Evolutionary conservation across 1,140 invertebrate species (phyloP).

Genomic region (Ericerus pela): DNA sequence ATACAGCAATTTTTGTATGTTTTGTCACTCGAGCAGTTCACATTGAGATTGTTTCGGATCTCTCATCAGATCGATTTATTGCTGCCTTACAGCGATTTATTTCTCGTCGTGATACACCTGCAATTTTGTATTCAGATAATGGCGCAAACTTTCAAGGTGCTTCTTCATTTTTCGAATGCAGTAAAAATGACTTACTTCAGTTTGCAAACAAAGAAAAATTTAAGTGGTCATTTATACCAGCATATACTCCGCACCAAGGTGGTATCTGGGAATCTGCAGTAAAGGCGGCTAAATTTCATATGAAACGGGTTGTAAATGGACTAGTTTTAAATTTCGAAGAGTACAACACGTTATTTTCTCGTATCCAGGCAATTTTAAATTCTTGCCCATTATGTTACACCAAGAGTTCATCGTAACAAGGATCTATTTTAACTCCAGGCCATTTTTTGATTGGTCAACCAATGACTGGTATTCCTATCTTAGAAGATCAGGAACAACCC

Average conservation of each 20-base stretch:
- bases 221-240: constrained; percentile 1
- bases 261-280: constrained; percentile 26
- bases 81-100: constrained; percentile 30
- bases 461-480: constrained; percentile 6
- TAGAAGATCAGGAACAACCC: not conserved
- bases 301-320: constrained; percentile 18
- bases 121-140: constrained; percentile 27
- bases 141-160: constrained; percentile 20
- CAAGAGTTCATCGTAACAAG: constrained; percentile 16
- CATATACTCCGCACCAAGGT: not conserved
- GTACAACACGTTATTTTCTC: constrained; percentile 24
- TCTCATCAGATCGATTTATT: constrained; percentile 30
- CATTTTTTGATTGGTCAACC: constrained; percentile 24
- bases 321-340: constrained; percentile 25
- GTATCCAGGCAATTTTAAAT: constrained; percentile 27
- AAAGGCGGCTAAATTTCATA: constrained; percentile 19
- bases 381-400: constrained; percentile 22
- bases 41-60: constrained; percentile 30
- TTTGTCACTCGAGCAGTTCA: constrained; percentile 31
- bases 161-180: not conserved
- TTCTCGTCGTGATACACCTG: constrained; percentile 26
- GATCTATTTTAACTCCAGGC: constrained; percentile 24
- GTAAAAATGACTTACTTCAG: not conserved
- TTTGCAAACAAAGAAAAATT: not conserved
- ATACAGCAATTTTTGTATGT: constrained; percentile 33